Evolutionary conservation across 1,140 invertebrate genomes (phyloP).

Genomic region (Lordiphosa stackelbergi): DNA sequence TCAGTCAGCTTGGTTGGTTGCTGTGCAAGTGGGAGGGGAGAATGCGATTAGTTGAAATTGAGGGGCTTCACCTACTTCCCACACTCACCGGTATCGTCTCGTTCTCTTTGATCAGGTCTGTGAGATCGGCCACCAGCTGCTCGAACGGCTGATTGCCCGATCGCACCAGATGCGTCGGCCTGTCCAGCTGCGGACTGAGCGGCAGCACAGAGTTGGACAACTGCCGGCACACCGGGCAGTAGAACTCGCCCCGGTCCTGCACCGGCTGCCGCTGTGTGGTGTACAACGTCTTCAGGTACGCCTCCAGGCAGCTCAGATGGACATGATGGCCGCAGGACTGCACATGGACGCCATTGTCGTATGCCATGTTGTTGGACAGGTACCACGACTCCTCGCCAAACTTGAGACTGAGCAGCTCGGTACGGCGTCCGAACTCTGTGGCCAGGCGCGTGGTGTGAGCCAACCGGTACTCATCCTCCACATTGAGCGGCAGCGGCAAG

Average conservation of each 20-base stretch:
- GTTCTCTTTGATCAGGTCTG: conserved; percentile 83
- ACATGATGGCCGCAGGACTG: conserved; percentile 97
- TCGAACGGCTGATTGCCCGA: conserved; percentile 80
- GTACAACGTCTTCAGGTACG: conserved; percentile 90
- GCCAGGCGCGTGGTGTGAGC: conserved; percentile 54
- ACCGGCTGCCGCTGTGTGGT: conserved; percentile 86
- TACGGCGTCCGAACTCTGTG: conserved; percentile 64
- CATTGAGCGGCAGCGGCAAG: conserved; percentile 58
- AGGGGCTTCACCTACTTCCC: too few species aligned
- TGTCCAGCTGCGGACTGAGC: conserved; percentile 87
- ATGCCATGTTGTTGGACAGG: conserved; percentile 90
- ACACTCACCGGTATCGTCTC: conserved; percentile 81
- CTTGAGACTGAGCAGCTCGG: conserved; percentile 61
- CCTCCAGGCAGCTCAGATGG: conserved; percentile 93
- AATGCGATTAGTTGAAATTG: too few species aligned
- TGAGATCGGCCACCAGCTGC: conserved; percentile 80
- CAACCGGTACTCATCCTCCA: conserved; percentile 58
- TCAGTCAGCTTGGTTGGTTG: conserved; percentile 83
- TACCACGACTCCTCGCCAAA: conserved; percentile 84
- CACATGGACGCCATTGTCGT: conserved; percentile 95
- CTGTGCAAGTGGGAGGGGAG: conserved; percentile 52
- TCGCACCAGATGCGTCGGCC: conserved; percentile 82
- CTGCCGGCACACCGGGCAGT: conserved; percentile 95
- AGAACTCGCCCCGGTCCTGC: conserved; percentile 92
- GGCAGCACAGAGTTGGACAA: conserved; percentile 95